A percentile compares a stretch with the other conserved stretches of the same genome.
Evolutionary conservation across 2,888 invertebrate species (phyloP).

Genomic region (Conomelus anceps): DNA sequence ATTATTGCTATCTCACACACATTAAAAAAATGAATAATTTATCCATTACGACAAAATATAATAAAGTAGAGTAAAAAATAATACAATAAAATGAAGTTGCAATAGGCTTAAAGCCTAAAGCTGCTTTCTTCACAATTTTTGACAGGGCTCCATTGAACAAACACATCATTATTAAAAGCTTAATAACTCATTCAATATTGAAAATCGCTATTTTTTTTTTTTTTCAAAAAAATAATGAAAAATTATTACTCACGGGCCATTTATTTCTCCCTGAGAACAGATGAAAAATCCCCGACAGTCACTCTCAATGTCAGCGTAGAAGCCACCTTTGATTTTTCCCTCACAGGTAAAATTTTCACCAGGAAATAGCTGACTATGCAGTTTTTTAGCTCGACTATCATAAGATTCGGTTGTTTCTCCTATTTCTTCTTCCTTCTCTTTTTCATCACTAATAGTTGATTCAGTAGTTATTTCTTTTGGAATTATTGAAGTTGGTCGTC

Average conservation of each 20-base stretch:
- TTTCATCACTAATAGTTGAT: neutral
- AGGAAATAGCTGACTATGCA: neutral
- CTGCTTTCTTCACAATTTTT: too few relatives aligned
- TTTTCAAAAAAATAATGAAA: too few relatives aligned
- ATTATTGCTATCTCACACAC: too few relatives aligned
- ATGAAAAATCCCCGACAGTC: conserved; percentile 41
- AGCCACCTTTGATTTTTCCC: conserved; percentile 40
- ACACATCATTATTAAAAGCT: too few relatives aligned
- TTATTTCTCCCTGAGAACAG: conserved; percentile 38
- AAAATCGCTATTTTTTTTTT: too few relatives aligned
- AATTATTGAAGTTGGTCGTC: neutral
- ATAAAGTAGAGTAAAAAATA: too few relatives aligned
- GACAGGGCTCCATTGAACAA: too few relatives aligned
- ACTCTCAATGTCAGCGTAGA: conserved; percentile 40
- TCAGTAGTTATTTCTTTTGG: neutral
- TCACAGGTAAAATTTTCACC: conserved; percentile 38
- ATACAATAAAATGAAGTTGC: too few relatives aligned
- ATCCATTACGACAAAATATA: too few relatives aligned
- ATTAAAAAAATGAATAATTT: too few relatives aligned
- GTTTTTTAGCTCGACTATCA: neutral
- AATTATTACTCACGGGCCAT: conserved; percentile 35
- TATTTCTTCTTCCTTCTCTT: neutral
- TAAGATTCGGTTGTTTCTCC: neutral
- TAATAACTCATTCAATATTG: too few relatives aligned
- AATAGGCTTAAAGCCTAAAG: too few relatives aligned